Base-by-base conservation (phyloP, 35 echinoderm and acorn worm genomes). In the Ophiothrix spiculata region DNA sequence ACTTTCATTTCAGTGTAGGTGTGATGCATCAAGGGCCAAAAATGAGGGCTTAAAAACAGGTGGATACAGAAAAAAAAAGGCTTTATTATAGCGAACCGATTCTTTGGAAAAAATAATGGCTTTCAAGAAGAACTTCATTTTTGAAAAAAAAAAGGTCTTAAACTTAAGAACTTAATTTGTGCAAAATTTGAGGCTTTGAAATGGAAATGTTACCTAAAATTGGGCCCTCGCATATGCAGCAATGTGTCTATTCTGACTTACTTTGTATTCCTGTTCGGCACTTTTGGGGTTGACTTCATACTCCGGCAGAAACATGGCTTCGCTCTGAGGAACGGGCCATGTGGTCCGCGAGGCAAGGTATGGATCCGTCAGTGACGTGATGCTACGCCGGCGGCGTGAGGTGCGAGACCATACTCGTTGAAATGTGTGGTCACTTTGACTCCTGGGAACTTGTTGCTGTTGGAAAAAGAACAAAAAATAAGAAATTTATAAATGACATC, bases 231-330 rank as follows among this genome's bases (percentile, higher is more conserved):
- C 14, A 34, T 37, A 37, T 37, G 2, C 1, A 4, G n/a, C 31
- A 12, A 80, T 25, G 1, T 31, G 56, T 14, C 37, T 31, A 28
- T 2, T 31, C 76, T 13, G 31, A 56, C 83, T 39, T 85, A 94
- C 95, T 86, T 98, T 93, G 77, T 91, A 98, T 75, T 98, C 91
- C 32, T 77, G 87, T 56, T 98, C 91, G n/a, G 86, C 88, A 77
- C 88, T 94, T 21, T 90, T 85, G 13, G 92, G 95, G 40, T 87
- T 94, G 25, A 98, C 95, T 84, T 93, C 89, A 83, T 98, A 98
- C 75, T 98, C 95, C 37, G 95, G 95, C 16, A 98, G 80, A 39
- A 98, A 98, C 81, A 98, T 93, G 37, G 92, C 95, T 56, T 98
- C 95, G 79, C 88, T 93, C 78, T 93, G 91, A 15, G 95, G 95